Base-by-base conservation (phyloP, 2,888 invertebrate genomes). In the Gnatocerus cornutus region DNA sequence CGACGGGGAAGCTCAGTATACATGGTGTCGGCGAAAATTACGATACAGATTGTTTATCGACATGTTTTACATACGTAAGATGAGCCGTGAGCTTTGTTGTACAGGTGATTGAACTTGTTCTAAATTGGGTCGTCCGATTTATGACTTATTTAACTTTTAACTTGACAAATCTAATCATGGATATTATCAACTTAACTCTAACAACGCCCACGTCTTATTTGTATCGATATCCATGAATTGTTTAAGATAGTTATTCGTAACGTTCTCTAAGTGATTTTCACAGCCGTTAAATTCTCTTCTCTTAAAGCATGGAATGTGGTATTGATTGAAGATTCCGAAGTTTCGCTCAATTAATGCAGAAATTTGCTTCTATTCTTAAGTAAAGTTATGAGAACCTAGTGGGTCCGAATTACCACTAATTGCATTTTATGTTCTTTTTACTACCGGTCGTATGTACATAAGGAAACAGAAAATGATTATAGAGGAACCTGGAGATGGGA, bases 141-240 rank as follows among this genome's bases (percentile, higher is more conserved):
- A 55, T 56, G 65, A 65, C 65, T 56, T 55, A 65, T 56, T 65
- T 65, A 45, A 65, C 65, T 65, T 65, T 65, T 64, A 64, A 53
- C 14, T 45, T 46, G 3, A 13, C 13, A 65, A 65, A 55, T 65
- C 65, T 52, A 48, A 63, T 59, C 46, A 63, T 52, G 53, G 10
- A 21, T 33, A 45, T 63, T 63, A 53, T 30, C 41, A 63, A 6
- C 12, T 41, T 30, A 7, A 14, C 21, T 21, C 21, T 21, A 21
- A 3, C 37, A 27, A 39, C 53, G 27, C 53, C 63, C 53, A 63
- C 63, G 53, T 43, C 41, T 63, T 41, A 63, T 63, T 63, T 52
- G 39, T 41, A 53, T 53, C 39, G 29, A 39, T 53, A 63, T 53
- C 39, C 43, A 39, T 53, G 8, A 27, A 8, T 7, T 39, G 43